Percentiles rank a stretch among this genome's conserved stretches.
phyloP scores from a whole-genome alignment of 2,797 vertebrate genomes.

The Gephyroberyx darwinii region DNA sequence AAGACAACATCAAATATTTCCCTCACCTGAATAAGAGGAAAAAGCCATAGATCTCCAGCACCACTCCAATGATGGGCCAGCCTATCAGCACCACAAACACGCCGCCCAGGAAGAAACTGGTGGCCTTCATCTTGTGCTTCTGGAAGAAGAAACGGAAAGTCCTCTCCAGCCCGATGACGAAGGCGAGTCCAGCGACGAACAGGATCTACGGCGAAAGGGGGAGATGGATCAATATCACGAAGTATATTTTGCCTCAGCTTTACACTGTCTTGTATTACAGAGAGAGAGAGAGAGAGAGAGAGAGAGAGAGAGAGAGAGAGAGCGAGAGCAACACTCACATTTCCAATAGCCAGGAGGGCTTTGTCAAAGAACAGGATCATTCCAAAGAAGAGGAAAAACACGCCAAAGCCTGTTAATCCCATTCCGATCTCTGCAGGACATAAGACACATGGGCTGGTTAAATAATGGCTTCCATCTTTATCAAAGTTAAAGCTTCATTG shows the following conservation, averaged over 20 bases:
- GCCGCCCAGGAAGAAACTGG: constrained; percentile 94
- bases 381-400: constrained; percentile 97
- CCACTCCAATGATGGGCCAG: constrained; percentile 95
- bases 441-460: constrained; percentile 1
- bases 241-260: neutral
- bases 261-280: neutral
- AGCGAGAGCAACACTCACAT: constrained; percentile 84
- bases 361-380: constrained; percentile 99
- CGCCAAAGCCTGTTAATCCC: constrained; percentile 95
- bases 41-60: constrained; percentile 96
- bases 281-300: too few species aligned
- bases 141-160: constrained; percentile 99
- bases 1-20: too few species aligned
- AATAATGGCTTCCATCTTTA: too few species aligned
- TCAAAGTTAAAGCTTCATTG: too few species aligned
- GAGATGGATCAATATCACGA: neutral
- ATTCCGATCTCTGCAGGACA: constrained; percentile 93
- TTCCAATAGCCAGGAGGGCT: constrained; percentile 96
- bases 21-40: constrained; percentile 96
- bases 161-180: constrained; percentile 96
- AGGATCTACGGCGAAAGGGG: constrained; percentile 84
- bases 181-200: constrained; percentile 95
- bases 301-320: constrained; percentile 1
- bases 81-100: constrained; percentile 95
- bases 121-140: constrained; percentile 97